Conservation (phyloP, 2,113 vertebrate genomes). For the Vulpes lagopus region DNA sequence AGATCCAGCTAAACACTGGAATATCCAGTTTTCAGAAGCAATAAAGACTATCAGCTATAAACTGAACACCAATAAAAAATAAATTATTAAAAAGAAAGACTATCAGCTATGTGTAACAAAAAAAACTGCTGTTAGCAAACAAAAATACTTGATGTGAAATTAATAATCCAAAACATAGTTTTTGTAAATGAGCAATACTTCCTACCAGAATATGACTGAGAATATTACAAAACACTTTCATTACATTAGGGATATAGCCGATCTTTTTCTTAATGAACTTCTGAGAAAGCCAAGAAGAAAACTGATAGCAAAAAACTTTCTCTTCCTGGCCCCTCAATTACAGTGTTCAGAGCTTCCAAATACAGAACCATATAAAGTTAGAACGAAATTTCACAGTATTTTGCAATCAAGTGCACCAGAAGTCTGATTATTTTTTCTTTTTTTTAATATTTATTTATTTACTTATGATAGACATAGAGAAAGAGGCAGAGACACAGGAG, state of each 20-base stretch:
- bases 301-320: background rate
- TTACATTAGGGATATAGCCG: constrained; percentile 67
- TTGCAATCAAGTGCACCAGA: background rate
- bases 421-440: background rate
- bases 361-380: background rate
- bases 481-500: too few relatives aligned
- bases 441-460: too few relatives aligned
- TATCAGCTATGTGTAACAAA: background rate
- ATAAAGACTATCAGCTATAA: background rate
- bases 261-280: constrained; percentile 53
- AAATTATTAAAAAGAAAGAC: background rate
- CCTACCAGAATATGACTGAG: background rate
- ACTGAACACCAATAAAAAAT: too few relatives aligned
- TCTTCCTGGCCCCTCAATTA: background rate
- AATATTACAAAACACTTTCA: constrained; percentile 62
- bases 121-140: background rate
- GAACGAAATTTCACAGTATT: background rate
- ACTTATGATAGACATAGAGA: too few relatives aligned
- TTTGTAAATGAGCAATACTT: background rate
- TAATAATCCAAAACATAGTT: background rate
- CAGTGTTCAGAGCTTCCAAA: background rate
- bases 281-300: constrained; percentile 50
- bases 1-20: background rate
- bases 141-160: background rate
- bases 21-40: constrained; percentile 47